These are phyloP conservation scores for Eremobia ochroleuca DNA, from an alignment of 2,888 invertebrate species.

Conservation along the genomic window DNA sequence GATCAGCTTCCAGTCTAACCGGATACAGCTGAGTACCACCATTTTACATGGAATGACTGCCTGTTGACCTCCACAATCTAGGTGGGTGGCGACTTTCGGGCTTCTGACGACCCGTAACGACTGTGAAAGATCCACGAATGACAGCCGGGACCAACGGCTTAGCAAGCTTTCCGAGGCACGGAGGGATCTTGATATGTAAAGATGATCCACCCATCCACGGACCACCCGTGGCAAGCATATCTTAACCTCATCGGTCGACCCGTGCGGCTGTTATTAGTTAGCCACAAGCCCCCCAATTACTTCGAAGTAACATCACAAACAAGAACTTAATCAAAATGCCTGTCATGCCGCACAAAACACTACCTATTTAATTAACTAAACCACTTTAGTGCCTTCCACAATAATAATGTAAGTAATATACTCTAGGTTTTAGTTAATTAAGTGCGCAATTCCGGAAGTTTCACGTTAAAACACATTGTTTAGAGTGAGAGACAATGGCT, in stretches of 20 bases:
- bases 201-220: no score
- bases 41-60: not conserved
- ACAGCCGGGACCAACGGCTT: no score
- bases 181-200: no score
- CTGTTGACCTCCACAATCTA: not conserved
- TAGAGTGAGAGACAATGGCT: conserved; percentile 5
- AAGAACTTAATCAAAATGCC: not conserved
- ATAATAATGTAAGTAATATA: not conserved
- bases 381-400: conserved; percentile 1
- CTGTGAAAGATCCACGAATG: no score
- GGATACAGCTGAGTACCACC: not conserved
- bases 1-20: not conserved
- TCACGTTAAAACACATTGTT: conserved; percentile 21
- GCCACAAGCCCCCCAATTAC: no score
- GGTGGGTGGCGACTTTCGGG: no score
- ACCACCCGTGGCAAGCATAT: no score
- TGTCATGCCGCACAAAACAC: not conserved
- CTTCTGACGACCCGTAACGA: no score
- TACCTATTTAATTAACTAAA: not conserved
- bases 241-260: no score
- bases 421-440: conserved; percentile 40
- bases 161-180: no score
- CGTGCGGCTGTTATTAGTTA: no score
- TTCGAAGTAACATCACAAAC: not conserved
- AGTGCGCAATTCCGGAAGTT: conserved; percentile 1